These are phyloP conservation scores for Acipenser ruthenus DNA, from an alignment of 2,797 vertebrate species.

Conservation along the genomic window DNA sequence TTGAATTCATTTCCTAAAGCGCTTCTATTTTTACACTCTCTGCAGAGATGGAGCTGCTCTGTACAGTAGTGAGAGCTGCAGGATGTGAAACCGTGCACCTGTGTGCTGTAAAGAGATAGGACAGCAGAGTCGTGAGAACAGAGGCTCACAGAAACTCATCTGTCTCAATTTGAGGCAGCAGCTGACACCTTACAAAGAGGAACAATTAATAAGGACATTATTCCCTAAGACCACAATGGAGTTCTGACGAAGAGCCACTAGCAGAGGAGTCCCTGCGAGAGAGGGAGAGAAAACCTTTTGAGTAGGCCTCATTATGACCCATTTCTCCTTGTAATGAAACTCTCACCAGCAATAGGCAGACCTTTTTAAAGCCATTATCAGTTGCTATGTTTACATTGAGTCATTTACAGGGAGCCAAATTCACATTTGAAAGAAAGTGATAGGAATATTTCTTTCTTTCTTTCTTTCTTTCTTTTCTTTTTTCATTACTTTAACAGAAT, in stretches of 20 bases:
- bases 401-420: slow-evolving; percentile 33
- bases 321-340: slow-evolving; percentile 58
- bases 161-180: slow-evolving; percentile 68
- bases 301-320: slow-evolving; percentile 62
- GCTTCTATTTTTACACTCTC: slow-evolving; percentile 15
- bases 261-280: slow-evolving; percentile 62
- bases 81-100: slow-evolving; percentile 52
- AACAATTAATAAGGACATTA: slow-evolving; percentile 79
- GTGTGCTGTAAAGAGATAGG: slow-evolving; percentile 52
- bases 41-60: slow-evolving; percentile 14
- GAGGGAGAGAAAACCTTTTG: slow-evolving; percentile 49
- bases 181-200: slow-evolving; percentile 67
- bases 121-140: slow-evolving; percentile 35
- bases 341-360: slow-evolving; percentile 49
- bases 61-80: slow-evolving; percentile 20
- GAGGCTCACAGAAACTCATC: slow-evolving; percentile 63
- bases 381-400: slow-evolving; percentile 33
- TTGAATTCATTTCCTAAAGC: slow-evolving; percentile 3
- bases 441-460: not conserved
- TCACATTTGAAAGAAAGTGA: slow-evolving; percentile 25
- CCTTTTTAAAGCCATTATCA: slow-evolving; percentile 39
- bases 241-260: slow-evolving; percentile 67
- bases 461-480: slow-evolving; percentile 1
- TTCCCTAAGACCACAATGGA: slow-evolving; percentile 63
- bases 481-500: not conserved